Base-by-base conservation (phyloP, 2,113 vertebrate species). In the Charina bottae region DNA sequence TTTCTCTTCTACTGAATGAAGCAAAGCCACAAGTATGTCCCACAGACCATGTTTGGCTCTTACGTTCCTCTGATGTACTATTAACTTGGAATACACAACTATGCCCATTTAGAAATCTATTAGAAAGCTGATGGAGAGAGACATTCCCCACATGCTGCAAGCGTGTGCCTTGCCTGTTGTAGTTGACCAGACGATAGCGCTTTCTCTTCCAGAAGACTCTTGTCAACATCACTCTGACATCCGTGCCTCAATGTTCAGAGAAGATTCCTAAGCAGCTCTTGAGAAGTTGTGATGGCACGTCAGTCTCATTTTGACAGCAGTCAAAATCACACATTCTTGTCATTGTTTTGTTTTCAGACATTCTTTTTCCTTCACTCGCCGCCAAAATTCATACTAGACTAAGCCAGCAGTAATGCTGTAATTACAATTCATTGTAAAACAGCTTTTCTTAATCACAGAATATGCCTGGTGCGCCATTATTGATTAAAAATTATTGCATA, bases 281-380 rank as follows among this genome's bases (percentile, higher is more conserved):
- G 15, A 49, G 24, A 88, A 62, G 24, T n/a, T 54, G 15, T 24
- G 10, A n/a, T 58, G 12, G n/a, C 92, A 64, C 58, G n/a, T n/a
- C 56, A n/a, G 56, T 54, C 58, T 62, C 91, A 92, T 96, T 94
- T 96, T 95, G 92, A 89, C 93, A 94, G 55, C 92, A 96, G 95
- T 94, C 91, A 96, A 92, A 95, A 93, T 93, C 89, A 91, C 92
- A 94, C 64, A 3, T 93, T 91, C 94, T 93, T 93, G n/a, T 28
- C 95, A 94, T 87, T 90, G 87, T 54, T 94, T 78, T 53, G 62
- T 87, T 95, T 90, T 11, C 9, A 6, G 6, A 19, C 8, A 0
- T 28, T 15, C 7, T 60, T 33, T 46, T 83, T 46, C 37, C 28
- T 91, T 10, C 26, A 17, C 33, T 1, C 0, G 28, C 21, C n/a